Percentiles rank a stretch among this genome's conserved stretches.
Evolutionary conservation across 2,113 vertebrate genomes (phyloP).

Genomic region (Procavia capensis): DNA sequence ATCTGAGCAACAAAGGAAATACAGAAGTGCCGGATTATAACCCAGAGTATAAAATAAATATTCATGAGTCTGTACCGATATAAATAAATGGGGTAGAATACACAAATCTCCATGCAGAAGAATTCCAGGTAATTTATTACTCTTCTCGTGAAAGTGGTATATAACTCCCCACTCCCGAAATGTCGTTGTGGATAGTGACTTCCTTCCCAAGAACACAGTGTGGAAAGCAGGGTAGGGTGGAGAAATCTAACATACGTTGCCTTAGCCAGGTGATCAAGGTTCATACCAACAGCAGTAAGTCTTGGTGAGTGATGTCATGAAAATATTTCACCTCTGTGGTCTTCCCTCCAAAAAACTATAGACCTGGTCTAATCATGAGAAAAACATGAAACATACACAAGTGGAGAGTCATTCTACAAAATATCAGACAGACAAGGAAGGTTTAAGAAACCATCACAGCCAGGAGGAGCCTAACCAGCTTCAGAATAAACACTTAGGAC

Average conservation of each 20-base stretch:
- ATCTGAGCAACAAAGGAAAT: not conserved
- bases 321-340: not conserved
- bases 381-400: not conserved
- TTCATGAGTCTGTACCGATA: not conserved
- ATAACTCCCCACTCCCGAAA: not conserved
- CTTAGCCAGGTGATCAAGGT: not conserved
- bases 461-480: not conserved
- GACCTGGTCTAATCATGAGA: not conserved
- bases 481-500: not conserved
- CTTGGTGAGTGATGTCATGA: not conserved
- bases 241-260: not conserved
- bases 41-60: not conserved
- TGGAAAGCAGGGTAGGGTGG: no score
- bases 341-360: not conserved
- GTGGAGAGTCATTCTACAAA: not conserved
- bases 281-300: no score
- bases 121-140: not conserved
- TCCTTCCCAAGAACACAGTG: not conserved
- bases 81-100: not conserved
- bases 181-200: no score
- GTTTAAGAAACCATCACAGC: not conserved
- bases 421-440: not conserved
- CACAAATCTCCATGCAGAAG: not conserved
- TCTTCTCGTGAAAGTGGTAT: not conserved
- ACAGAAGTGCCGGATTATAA: not conserved